phyloP scores from a whole-genome alignment of 2,888 invertebrate species.

The Eristalis intricaria region DNA sequence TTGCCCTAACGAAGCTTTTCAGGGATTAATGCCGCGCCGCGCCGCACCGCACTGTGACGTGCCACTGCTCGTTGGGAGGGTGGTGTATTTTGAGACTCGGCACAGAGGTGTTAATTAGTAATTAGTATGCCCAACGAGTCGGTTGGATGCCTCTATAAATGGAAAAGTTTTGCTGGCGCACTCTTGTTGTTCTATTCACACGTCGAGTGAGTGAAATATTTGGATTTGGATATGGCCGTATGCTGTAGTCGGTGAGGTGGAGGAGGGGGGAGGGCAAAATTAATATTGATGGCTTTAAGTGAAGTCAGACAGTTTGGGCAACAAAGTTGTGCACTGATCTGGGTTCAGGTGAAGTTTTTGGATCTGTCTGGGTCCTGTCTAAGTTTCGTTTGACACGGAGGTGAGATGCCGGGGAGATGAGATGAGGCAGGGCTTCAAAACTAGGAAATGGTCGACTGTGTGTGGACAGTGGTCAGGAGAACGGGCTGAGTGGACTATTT shows the following conservation, averaged over 20 bases:
- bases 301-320: neutral
- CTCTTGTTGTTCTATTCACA: neutral
- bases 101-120: constrained; percentile 55
- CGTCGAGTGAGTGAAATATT: neutral
- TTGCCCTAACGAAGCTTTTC: constrained; percentile 49
- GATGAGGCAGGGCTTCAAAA: too few species aligned
- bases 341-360: neutral
- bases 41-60: neutral
- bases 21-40: constrained; percentile 22
- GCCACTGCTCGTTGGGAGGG: neutral
- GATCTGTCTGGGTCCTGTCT: neutral
- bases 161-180: neutral
- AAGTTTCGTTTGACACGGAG: neutral
- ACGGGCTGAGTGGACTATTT: too few species aligned
- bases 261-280: neutral
- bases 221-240: neutral
- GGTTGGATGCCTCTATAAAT: constrained; percentile 7
- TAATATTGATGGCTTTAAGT: neutral
- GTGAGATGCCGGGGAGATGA: neutral
- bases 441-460: too few species aligned
- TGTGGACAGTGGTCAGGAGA: too few species aligned
- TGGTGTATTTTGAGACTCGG: neutral
- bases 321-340: neutral
- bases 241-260: neutral
- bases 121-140: constrained; percentile 39